Conservation (phyloP, 2,888 invertebrate species). For the Oscheius sp. region DNA sequence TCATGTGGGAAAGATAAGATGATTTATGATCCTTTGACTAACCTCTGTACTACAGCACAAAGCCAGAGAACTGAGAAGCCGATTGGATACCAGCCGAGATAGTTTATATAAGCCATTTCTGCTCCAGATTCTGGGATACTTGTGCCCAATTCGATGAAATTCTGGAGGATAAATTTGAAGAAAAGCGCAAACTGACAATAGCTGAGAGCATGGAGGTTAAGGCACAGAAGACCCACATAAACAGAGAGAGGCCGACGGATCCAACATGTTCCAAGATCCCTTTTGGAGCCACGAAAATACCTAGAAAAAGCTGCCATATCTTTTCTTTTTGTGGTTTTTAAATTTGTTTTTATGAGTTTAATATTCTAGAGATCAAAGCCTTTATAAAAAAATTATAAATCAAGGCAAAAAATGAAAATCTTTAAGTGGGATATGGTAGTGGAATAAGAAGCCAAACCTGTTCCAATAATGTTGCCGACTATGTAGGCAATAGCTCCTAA, state of each 20-base stretch:
- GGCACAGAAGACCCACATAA: conserved; percentile 49
- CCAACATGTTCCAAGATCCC: conserved; percentile 48
- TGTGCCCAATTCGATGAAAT: conserved; percentile 51
- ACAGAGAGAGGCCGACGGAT: conserved; percentile 45
- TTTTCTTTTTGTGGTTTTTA: no score
- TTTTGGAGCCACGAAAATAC: conserved; percentile 52
- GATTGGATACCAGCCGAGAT: conserved; percentile 48
- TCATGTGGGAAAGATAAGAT: no score
- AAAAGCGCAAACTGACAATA: neutral
- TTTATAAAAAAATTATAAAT: no score
- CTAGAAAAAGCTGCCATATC: neutral
- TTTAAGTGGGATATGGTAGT: no score
- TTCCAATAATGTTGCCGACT: conserved; percentile 44
- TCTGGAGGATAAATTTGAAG: conserved; percentile 36
- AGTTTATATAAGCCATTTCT: conserved; percentile 46
- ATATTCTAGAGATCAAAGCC: no score
- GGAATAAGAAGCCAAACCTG: no score
- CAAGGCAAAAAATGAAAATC: neutral
- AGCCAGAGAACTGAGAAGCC: conserved; percentile 52
- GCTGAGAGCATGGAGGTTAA: conserved; percentile 37
- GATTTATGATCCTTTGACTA: neutral
- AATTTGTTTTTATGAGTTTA: no score
- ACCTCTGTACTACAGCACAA: conserved; percentile 38
- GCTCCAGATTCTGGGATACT: conserved; percentile 51
- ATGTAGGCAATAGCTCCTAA: conserved; percentile 47